Base-by-base conservation (phyloP, 2,113 vertebrate species). In the Seriola aureovittata region DNA sequence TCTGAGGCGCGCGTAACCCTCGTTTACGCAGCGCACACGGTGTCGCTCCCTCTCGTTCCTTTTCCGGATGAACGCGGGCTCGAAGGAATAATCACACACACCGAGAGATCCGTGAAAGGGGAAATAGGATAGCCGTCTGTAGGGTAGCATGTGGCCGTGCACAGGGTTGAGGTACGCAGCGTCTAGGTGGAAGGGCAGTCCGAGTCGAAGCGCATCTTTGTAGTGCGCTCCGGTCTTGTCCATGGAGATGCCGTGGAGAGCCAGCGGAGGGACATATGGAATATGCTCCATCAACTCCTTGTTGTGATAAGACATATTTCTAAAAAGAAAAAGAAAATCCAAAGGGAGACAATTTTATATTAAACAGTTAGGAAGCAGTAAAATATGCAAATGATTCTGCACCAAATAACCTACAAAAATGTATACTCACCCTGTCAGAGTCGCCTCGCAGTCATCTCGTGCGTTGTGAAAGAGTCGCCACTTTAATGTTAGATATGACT, bases 21-120 rank as follows among this genome's bases (percentile, higher is more conserved):
- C 96, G 14, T 99, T 98, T 54, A 98, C 97, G 11, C 96, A 97
- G 85, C 97, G 97, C 84, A 98, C 98, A 29, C 98, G 92, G 88
- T 97, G 97, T 59, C 98, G 88, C 85, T 99, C 98, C 52, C 97
- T 84, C 86, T 98, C 97, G 12, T 99, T 99, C 78, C 97, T 94
- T 88, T 97, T 97, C 10, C 96, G 95, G 75, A 99, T 96, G 85
- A 97, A 98, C 68, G 97, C 94, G 1, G 97, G 97, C 88, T 97
- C 96, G 8, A 96, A 92, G 57, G 97, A 92, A 58, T 85, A 96
- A 76, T 96, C 96, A 25, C 91, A 96, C 78, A 95, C 42, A 0
- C 93, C 94, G 58, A 96, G 2, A 1, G 92, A 94, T 55, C 94
- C 91, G 2, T 95, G 95, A 13, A 95, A 95, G 0, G 96, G 93